phyloP scores from a whole-genome alignment of 2,888 invertebrate genomes.

The Blastobasis adustella region DNA sequence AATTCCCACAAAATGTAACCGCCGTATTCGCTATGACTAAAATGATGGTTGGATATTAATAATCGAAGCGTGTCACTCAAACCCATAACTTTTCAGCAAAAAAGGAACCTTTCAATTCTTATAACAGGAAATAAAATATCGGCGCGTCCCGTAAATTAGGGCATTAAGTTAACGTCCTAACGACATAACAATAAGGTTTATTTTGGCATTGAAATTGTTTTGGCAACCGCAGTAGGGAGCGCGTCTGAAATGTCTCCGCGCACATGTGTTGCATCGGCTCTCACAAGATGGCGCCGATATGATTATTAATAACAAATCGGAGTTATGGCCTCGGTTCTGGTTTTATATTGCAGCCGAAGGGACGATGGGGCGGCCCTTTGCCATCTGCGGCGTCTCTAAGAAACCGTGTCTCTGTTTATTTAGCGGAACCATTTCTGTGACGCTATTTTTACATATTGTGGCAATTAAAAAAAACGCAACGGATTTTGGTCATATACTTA shows the following conservation, averaged over 20 bases:
- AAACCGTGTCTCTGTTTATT: slow-evolving; percentile 56
- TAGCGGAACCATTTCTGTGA: slow-evolving; percentile 55
- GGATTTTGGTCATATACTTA: too few relatives aligned
- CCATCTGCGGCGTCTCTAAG: slow-evolving; percentile 61
- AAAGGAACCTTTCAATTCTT: background rate
- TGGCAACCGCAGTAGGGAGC: background rate
- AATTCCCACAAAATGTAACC: too few relatives aligned
- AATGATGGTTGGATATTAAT: too few relatives aligned
- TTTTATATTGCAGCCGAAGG: slow-evolving; percentile 39
- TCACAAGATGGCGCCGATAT: slow-evolving; percentile 62
- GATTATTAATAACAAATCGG: slow-evolving; percentile 70
- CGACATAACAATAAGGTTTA: background rate
- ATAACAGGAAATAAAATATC: slow-evolving; percentile 11
- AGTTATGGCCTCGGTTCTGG: slow-evolving; percentile 50
- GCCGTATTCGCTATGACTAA: too few relatives aligned
- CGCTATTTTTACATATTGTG: slow-evolving; percentile 26
- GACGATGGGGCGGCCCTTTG: slow-evolving; percentile 43
- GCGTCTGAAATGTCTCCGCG: slow-evolving; percentile 2
- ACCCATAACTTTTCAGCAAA: background rate
- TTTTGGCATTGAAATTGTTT: background rate
- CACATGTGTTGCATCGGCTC: slow-evolving; percentile 27
- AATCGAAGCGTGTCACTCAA: background rate
- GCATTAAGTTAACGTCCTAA: background rate
- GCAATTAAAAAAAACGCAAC: slow-evolving; percentile 13
- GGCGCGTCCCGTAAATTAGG: background rate